Evolutionary conservation across 2,113 vertebrate species (phyloP), one percentile per base, ranked within the genome.

Genomic region (Tragelaphus buxtoni): DNA sequence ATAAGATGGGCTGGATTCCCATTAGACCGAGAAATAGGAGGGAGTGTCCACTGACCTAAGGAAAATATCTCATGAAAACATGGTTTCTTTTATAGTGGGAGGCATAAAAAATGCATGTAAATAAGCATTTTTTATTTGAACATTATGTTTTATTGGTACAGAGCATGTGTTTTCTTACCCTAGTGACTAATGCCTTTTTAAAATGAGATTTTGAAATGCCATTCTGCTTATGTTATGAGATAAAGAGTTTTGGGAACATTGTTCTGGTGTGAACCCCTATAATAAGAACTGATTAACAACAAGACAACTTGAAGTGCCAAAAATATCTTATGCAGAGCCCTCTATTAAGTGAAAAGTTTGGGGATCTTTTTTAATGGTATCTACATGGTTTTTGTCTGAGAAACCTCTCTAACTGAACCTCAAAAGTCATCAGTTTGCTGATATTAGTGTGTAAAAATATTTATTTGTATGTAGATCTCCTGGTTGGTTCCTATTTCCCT

Each of bases 41-140:
- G 80, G 91, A 53, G 26, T 58, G 65, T 83, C 86, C 79, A 55
- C 14, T n/a, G 82, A 84, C 65, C 72, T 79, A 79, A 42, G 95
- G 77, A 96, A 90, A 93, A 10, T 49, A 82, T 30, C 84, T 95
- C 69, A 77, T 88, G 91, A 86, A 88, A 95, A 90, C 79, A 90
- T 86, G 69, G 63, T 76, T 97, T 86, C 83, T 95, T 97, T 97
- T 95, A 94, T 55, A 93, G 14, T 83, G 47, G 74, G 58, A 91
- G 74, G 80, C 79, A 30, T 96, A 95, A 94, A 97, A 97, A 96
- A 91, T 79, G 53, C 92, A 86, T 97, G 97, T 98, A 97, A 97
- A 97, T 96, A 97, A 97, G 91, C 53, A 93, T 91, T 97, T 97
- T 98, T 97, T 96, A 98, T 97, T 97, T 97, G 96, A 98, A 91